Percentiles rank a stretch among this genome's conserved stretches.
These are phyloP conservation scores for Pterophyllum scalare DNA, from an alignment of 2,113 vertebrate genomes.

Conservation along the genomic window DNA sequence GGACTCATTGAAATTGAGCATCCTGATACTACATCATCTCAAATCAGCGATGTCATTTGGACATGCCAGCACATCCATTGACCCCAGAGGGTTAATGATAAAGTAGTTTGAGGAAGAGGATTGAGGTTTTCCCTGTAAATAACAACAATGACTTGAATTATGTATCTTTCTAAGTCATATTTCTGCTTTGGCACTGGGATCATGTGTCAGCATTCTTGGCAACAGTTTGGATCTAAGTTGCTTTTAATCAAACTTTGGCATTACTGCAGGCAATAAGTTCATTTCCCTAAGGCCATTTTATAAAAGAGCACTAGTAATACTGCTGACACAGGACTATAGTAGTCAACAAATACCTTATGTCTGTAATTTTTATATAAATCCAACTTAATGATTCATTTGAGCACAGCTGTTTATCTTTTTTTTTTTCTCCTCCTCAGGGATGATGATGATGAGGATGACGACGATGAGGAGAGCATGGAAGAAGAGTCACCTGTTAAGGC, in stretches of 20 bases:
- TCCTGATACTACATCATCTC: too few species aligned
- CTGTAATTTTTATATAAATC: too few species aligned
- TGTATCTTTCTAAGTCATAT: neutral
- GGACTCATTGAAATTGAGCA: too few species aligned
- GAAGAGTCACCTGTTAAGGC: conserved; percentile 71
- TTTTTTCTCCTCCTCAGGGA: conserved; percentile 50
- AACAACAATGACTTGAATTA: neutral
- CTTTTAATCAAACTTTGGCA: neutral
- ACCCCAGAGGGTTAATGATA: too few species aligned
- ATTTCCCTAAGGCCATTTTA: neutral
- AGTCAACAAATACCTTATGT: neutral
- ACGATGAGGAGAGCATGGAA: conserved; percentile 63
- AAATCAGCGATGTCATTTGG: too few species aligned
- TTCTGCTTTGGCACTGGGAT: neutral
- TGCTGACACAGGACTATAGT: neutral
- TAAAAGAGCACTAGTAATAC: neutral
- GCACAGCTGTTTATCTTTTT: neutral
- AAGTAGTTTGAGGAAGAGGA: too few species aligned
- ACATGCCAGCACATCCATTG: too few species aligned
- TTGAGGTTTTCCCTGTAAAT: neutral
- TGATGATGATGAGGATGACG: conserved; percentile 59
- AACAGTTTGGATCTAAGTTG: neutral
- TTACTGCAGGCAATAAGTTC: neutral
- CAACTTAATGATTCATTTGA: neutral
- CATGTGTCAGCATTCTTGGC: neutral